phyloP scores from a whole-genome alignment of 2,113 vertebrate species.

The Anguilla japonica region DNA sequence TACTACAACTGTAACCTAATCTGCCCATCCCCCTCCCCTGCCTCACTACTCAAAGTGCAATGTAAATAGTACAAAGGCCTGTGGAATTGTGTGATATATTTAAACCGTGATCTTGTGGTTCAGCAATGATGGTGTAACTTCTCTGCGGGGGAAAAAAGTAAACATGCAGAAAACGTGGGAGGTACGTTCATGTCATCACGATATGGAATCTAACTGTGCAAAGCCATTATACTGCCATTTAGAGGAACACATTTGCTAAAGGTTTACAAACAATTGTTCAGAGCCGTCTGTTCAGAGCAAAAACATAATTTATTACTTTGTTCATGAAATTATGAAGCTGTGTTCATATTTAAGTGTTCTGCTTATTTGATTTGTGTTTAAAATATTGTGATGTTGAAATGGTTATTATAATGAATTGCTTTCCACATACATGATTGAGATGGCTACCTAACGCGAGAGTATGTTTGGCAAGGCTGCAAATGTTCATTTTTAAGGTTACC shows the following conservation, averaged over 20 bases:
- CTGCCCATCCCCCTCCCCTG: too few species aligned
- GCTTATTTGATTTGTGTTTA: not conserved
- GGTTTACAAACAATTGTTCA: too few species aligned
- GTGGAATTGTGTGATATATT: not conserved
- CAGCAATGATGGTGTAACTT: not conserved
- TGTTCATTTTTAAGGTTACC: not conserved
- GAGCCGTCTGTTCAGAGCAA: too few species aligned
- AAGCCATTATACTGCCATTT: too few species aligned
- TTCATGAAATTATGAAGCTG: too few species aligned
- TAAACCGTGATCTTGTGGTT: not conserved
- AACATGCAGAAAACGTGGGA: not conserved
- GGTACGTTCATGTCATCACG: not conserved
- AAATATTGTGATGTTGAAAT: not conserved
- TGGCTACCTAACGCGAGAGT: not conserved
- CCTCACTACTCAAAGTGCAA: not conserved
- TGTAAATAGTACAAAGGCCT: not conserved
- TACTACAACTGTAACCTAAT: too few species aligned
- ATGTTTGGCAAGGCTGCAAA: not conserved
- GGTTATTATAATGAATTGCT: not conserved
- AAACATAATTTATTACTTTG: too few species aligned
- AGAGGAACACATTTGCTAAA: too few species aligned
- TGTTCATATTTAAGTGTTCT: too few species aligned
- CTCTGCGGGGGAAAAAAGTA: not conserved
- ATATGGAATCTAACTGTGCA: not conserved
- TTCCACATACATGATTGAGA: not conserved